Conservation (phyloP, 2,888 invertebrate genomes). For the Rapana venosa region DNA sequence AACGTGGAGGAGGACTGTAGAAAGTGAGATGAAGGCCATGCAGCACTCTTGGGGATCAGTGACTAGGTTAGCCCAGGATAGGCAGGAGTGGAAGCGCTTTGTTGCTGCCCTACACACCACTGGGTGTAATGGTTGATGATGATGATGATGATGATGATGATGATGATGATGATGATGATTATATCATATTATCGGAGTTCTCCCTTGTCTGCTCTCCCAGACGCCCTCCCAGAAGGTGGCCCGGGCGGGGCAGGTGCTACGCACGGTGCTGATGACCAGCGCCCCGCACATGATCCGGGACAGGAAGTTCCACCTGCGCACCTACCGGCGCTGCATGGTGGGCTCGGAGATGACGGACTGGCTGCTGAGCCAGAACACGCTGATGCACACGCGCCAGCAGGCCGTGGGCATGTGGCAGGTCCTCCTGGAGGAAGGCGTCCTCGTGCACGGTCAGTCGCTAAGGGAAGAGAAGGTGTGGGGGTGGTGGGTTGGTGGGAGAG, state of each 20-base stretch:
- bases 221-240: conserved; percentile 84
- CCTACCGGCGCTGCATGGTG: conserved; percentile 83
- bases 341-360: conserved; percentile 88
- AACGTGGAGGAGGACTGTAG: no score
- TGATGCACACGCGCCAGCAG: conserved; percentile 84
- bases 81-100: no score
- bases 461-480: no score
- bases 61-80: no score
- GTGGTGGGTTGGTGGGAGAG: no score
- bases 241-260: conserved; percentile 85
- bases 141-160: no score
- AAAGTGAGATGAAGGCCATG: no score
- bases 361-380: conserved; percentile 83
- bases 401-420: conserved; percentile 92
- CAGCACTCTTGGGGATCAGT: no score
- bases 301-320: conserved; percentile 82
- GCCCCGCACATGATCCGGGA: conserved; percentile 84
- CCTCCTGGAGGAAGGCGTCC: conserved; percentile 87
- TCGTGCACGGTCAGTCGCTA: conserved; percentile 85
- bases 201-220: conserved; percentile 53
- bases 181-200: no score
- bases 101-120: no score
- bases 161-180: no score
- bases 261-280: conserved; percentile 84
- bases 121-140: no score